Percentiles rank a stretch among this genome's conserved stretches.
These are phyloP conservation scores for Beaufortia kweichowensis DNA, from an alignment of 2,113 vertebrate genomes.

Conservation along the genomic window DNA sequence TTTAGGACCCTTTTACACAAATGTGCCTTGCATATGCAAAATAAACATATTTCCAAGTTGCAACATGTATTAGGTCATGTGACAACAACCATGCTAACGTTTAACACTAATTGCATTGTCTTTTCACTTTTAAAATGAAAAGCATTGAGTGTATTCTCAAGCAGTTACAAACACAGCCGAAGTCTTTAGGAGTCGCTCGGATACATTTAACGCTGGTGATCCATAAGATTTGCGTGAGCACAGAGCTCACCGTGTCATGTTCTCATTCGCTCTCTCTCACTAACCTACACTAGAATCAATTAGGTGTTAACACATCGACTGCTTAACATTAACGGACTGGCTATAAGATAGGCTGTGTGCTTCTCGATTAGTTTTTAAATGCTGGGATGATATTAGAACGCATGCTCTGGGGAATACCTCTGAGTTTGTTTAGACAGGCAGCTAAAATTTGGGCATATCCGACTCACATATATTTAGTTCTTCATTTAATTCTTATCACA, in stretches of 20 bases:
- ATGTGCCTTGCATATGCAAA: too few species aligned
- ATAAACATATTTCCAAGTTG: too few species aligned
- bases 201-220: background rate
- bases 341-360: conserved; percentile 39
- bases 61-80: too few species aligned
- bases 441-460: background rate
- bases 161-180: background rate
- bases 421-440: background rate
- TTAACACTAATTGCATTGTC: too few species aligned
- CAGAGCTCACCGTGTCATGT: conserved; percentile 36
- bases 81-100: too few species aligned
- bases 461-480: background rate
- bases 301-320: conserved; percentile 45
- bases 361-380: conserved; percentile 47
- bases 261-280: conserved; percentile 33
- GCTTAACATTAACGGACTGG: conserved; percentile 57
- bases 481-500: too few species aligned
- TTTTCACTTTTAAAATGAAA: too few species aligned
- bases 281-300: conserved; percentile 53
- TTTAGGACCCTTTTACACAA: too few species aligned
- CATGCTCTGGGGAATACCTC: background rate
- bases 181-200: background rate
- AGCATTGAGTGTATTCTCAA: too few species aligned
- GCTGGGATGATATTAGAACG: conserved; percentile 36
- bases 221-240: background rate